Conservation (phyloP, 2,113 vertebrate species). For the Buteo buteo region DNA sequence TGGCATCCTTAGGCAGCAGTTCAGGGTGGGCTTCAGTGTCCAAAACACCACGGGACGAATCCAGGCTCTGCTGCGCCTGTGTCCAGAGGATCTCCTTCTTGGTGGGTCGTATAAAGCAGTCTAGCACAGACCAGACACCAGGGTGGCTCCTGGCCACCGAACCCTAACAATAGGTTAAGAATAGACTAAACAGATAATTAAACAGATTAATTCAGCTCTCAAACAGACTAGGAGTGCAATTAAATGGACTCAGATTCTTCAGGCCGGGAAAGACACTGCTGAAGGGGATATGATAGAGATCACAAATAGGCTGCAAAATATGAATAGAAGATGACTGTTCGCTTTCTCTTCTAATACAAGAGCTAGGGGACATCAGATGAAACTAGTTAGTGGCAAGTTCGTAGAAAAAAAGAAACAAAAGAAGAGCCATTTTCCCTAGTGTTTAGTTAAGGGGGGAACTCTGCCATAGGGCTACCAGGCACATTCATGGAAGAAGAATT, state of each 20-base stretch:
- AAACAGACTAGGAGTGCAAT: not conserved
- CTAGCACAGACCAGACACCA: not conserved
- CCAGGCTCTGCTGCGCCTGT: not conserved
- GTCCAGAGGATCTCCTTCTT: not conserved
- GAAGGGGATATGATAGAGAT: slow-evolving; percentile 33
- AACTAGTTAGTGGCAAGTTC: slow-evolving; percentile 28
- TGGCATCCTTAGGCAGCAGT: not conserved
- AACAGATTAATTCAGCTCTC: slow-evolving; percentile 32
- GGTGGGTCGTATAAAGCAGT: not conserved
- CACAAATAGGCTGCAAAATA: slow-evolving; percentile 1
- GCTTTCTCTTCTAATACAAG: not conserved
- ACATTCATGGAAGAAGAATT: not conserved
- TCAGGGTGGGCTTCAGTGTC: not conserved
- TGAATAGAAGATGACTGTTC: not conserved
- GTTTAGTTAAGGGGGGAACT: not conserved
- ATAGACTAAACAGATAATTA: slow-evolving; percentile 61
- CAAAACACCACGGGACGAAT: not conserved
- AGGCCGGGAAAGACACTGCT: not conserved
- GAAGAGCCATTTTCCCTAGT: not conserved
- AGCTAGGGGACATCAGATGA: not conserved
- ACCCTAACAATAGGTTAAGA: slow-evolving; percentile 25
- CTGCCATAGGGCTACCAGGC: not conserved
- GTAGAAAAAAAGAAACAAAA: not conserved
- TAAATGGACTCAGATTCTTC: not conserved
- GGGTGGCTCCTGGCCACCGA: not conserved